These are phyloP conservation scores for Scaptomyza pallida DNA, from an alignment of 1,140 invertebrate species.

Conservation along the genomic window DNA sequence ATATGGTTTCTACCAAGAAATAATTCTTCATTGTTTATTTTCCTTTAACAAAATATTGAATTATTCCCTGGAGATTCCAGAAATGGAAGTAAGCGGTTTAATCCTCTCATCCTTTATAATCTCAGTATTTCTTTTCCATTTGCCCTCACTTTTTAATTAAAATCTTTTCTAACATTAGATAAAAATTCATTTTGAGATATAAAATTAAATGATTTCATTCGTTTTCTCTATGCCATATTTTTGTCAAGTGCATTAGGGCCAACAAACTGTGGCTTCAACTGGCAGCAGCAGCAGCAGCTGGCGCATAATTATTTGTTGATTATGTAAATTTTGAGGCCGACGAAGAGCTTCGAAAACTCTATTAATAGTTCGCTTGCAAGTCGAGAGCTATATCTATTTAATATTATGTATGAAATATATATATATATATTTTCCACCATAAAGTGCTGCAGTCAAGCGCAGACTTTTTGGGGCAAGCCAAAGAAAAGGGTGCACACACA, in stretches of 20 bases:
- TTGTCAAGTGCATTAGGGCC: background rate
- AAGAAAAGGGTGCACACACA: background rate
- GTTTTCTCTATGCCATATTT: background rate
- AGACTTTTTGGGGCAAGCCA: slow-evolving; percentile 1
- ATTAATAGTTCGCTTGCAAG: slow-evolving; percentile 57
- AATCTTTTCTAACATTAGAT: too few species aligned
- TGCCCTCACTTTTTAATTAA: too few species aligned
- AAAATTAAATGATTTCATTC: too few species aligned
- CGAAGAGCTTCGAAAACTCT: slow-evolving; percentile 39
- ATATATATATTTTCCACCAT: background rate
- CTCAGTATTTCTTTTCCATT: too few species aligned
- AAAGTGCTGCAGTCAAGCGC: background rate
- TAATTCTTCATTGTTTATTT: too few species aligned
- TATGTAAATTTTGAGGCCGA: slow-evolving; percentile 65
- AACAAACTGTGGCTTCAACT: slow-evolving; percentile 7
- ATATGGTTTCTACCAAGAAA: too few species aligned
- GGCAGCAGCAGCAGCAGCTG: slow-evolving; percentile 62
- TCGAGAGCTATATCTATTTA: slow-evolving; percentile 4
- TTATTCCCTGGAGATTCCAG: too few species aligned
- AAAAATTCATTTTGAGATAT: too few species aligned
- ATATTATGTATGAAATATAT: background rate
- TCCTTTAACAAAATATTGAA: too few species aligned
- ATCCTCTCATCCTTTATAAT: too few species aligned
- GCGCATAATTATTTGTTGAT: slow-evolving; percentile 80
- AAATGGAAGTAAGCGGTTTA: too few species aligned